These are phyloP conservation scores for Aplocera efformata DNA, from an alignment of 2,888 invertebrate genomes.

Conservation along the genomic window DNA sequence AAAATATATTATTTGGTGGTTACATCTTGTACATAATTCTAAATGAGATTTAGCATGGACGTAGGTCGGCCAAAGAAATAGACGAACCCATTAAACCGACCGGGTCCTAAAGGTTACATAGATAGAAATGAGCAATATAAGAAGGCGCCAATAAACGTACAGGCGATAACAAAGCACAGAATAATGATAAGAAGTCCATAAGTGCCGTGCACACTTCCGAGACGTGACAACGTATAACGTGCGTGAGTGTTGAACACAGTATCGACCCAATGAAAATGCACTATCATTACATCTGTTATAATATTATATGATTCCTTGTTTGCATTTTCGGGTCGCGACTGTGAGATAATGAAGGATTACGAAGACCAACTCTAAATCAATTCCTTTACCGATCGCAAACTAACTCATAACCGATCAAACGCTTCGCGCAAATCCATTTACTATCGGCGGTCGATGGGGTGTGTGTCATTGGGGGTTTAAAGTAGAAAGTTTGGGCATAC, in stretches of 20 bases:
- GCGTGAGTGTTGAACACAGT: conserved; percentile 20
- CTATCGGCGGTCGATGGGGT: conserved; percentile 23
- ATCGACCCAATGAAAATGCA: no score
- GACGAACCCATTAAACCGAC: conserved; percentile 12
- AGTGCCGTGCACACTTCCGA: conserved; percentile 54
- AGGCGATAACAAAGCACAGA: conserved; percentile 48
- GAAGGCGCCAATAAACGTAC: conserved; percentile 39
- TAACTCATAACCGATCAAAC: conserved; percentile 44
- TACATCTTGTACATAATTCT: conserved; percentile 73
- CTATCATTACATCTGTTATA: no score
- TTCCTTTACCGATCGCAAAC: conserved; percentile 53
- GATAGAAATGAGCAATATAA: conserved; percentile 13
- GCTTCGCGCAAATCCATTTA: conserved; percentile 43
- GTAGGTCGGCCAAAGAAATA: conserved; percentile 23
- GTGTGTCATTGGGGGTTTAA: conserved; percentile 7
- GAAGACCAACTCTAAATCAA: conserved; percentile 54
- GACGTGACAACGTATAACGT: conserved; percentile 29
- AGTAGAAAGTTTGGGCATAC: no score
- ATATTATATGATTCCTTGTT: conserved; percentile 1
- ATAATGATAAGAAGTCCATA: conserved; percentile 30
- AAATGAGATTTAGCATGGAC: conserved; percentile 64
- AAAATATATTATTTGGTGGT: conserved; percentile 76
- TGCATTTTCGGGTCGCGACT: conserved; percentile 17
- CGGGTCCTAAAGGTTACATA: conserved; percentile 24
- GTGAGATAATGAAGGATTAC: conserved; percentile 57